Conservation (phyloP, 2,797 vertebrate species). For the Hapalemur alaotrensis region DNA sequence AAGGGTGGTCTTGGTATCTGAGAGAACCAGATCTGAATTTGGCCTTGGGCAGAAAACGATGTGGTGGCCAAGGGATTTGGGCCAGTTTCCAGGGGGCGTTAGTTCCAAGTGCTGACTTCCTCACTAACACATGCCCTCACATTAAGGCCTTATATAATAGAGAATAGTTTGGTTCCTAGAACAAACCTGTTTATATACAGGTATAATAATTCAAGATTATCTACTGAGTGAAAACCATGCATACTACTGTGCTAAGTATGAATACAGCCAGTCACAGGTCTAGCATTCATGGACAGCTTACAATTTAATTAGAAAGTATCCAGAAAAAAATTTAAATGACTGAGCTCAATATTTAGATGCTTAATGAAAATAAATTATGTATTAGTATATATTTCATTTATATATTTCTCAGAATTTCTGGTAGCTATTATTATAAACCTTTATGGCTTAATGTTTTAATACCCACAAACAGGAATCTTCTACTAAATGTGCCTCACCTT, state of each 20-base stretch:
- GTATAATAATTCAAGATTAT: not conserved
- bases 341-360: not conserved
- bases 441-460: not conserved
- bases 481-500: not conserved
- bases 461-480: not conserved
- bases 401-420: not conserved
- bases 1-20: not conserved
- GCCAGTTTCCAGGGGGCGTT: not conserved
- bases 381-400: not conserved
- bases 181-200: not conserved
- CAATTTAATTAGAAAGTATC: slow-evolving; percentile 20
- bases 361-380: not conserved
- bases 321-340: not conserved
- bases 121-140: not conserved
- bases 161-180: not conserved
- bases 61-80: rapidly evolving
- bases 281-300: not conserved
- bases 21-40: not conserved
- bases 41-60: not conserved
- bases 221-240: not conserved
- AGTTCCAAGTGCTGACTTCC: not conserved
- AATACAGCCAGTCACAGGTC: not conserved
- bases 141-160: not conserved
- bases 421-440: not conserved
- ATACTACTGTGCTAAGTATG: not conserved